A percentile compares a stretch with the other conserved stretches of the same genome.
phyloP scores from a whole-genome alignment of 1,140 invertebrate genomes.

The Drosophila simulans region DNA sequence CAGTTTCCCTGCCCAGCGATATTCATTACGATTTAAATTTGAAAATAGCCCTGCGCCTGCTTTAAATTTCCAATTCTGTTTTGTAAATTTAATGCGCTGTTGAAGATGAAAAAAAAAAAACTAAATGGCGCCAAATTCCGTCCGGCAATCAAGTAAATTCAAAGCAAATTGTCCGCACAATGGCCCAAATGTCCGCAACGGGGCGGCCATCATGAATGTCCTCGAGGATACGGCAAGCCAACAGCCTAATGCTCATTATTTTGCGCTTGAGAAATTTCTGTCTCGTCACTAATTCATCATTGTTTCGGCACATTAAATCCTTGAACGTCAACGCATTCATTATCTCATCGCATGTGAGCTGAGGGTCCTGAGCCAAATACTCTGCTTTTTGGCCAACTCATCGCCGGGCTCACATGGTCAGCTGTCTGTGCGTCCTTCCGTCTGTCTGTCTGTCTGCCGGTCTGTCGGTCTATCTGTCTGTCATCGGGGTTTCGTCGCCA shows the following conservation, averaged over 20 bases:
- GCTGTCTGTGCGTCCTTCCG: constrained; percentile 22
- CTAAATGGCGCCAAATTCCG: constrained; percentile 76
- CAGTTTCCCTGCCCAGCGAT: constrained; percentile 6
- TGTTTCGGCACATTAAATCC: constrained; percentile 83
- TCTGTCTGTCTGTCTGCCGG: constrained; percentile 16
- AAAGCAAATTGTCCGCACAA: constrained; percentile 80
- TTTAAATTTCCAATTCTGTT: constrained; percentile 57
- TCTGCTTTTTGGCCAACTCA: constrained; percentile 69
- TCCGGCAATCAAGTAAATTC: constrained; percentile 79
- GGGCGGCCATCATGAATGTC: constrained; percentile 47
- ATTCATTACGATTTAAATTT: constrained; percentile 65
- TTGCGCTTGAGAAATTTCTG: constrained; percentile 83
- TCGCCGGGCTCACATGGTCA: constrained; percentile 65
- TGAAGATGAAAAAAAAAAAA: constrained; percentile 3
- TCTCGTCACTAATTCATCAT: constrained; percentile 83
- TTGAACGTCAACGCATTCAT: constrained; percentile 83
- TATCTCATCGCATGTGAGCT: constrained; percentile 67
- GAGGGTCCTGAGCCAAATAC: background rate
- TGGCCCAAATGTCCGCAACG: constrained; percentile 32
- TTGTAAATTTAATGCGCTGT: constrained; percentile 61
- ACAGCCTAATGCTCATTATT: constrained; percentile 73
- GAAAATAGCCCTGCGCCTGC: constrained; percentile 34
- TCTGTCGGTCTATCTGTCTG: constrained; percentile 24
- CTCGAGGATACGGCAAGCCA: constrained; percentile 28
- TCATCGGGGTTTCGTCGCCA: constrained; percentile 59